Evolutionary conservation across 30 jellyfish, hydroid and myxozoan genomes (phyloP), one percentile per base, ranked within the genome.

Genomic region (Aurelia aurita complex sp. Pacific): DNA sequence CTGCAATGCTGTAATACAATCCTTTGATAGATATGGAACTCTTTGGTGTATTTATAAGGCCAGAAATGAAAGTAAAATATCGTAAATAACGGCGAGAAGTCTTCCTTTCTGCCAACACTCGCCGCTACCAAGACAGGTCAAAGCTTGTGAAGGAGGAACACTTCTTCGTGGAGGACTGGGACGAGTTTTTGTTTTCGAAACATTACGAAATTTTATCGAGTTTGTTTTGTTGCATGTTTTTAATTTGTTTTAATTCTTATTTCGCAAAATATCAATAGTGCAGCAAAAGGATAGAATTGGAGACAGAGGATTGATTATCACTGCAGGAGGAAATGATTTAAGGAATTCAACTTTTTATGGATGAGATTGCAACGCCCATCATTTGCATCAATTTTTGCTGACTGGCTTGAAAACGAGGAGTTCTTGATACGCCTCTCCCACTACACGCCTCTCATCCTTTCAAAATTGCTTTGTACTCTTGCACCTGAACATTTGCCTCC

Each of bases 61-160:
- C 63, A 50, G 50, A 17, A 61, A 38, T 32, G 6, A 62, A 63
- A 8, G 77, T 33, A 42, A 77, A 60, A 5, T 66, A 2, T 15
- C 38, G 43, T 46, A 66, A 23, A 54, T 34, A 23, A 6, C 46
- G 61, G 85, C 85, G 77, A 61, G 68, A 77, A 77, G 6, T 66
- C 82, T 55, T 66, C 87, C 77, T 77, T 62, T 63, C 54, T 76
- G 43, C 87, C 87, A 40, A 8, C 87, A 64, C 43, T 82, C 85
- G 86, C 85, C 91, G 73, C 57, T 14, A 9, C 57, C 15, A 46
- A 84, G 36, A 62, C 86, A 73, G 93, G 93, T 84, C 93, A 84
- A 73, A 64, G 80, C 62, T 13, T 14, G 60, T 78, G 85, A 73
- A 74, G 93, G 79, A 84, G 93, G 93, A 84, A 84, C 93, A 84